phyloP scores from a whole-genome alignment of 2,888 invertebrate genomes.

The Myopa testacea region DNA sequence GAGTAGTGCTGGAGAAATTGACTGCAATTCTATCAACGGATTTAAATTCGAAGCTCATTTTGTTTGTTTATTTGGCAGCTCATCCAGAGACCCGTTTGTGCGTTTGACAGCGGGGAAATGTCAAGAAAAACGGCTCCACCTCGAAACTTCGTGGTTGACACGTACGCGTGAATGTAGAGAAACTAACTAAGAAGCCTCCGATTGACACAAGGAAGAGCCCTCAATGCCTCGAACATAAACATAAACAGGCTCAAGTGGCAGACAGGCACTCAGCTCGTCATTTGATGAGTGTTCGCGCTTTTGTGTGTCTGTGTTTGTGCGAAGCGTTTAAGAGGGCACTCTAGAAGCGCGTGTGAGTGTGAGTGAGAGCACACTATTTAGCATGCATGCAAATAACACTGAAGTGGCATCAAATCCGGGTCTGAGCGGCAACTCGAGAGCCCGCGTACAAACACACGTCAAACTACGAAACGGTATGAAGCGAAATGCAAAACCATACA shows the following conservation, averaged over 20 bases:
- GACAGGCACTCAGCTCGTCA: not conserved
- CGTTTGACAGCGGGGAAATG: too few species aligned
- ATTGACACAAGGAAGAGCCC: constrained; percentile 8
- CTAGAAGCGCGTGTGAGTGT: not conserved
- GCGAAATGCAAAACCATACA: not conserved
- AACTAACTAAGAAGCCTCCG: not conserved
- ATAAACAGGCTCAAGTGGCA: constrained; percentile 5
- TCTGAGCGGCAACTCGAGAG: constrained; percentile 11
- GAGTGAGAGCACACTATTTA: not conserved
- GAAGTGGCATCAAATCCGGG: constrained; percentile 16
- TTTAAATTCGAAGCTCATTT: too few species aligned
- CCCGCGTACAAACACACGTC: not conserved
- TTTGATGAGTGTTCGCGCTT: not conserved
- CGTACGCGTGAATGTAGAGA: too few species aligned
- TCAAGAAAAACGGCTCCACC: too few species aligned
- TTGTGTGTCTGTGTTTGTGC: not conserved
- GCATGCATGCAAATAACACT: not conserved
- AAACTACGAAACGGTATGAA: not conserved
- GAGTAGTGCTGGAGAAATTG: too few species aligned
- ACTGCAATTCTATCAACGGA: too few species aligned
- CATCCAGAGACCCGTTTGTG: too few species aligned
- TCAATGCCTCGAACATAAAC: not conserved
- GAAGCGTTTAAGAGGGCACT: not conserved
- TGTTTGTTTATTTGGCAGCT: too few species aligned
- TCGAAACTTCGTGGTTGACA: too few species aligned